Conservation (phyloP, 1,140 invertebrate genomes). For the Apis cerana region DNA sequence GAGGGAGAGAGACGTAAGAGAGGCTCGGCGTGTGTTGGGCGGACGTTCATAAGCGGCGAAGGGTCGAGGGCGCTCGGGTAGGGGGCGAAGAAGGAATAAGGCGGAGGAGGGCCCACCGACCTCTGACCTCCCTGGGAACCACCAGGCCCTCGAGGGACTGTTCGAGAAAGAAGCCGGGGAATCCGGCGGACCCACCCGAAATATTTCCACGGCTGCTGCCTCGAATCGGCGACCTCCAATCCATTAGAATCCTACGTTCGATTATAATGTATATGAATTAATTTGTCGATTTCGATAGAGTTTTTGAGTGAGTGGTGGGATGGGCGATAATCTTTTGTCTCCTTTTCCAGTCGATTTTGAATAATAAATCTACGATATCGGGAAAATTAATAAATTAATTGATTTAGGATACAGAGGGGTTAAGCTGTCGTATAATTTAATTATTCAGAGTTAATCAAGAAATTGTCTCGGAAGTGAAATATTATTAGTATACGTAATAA, state of each 20-base stretch:
- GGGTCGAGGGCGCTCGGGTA: slow-evolving; percentile 20
- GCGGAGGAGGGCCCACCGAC: slow-evolving; percentile 62
- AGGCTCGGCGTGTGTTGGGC: slow-evolving; percentile 40
- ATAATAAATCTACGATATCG: background rate
- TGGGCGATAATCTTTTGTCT: too few relatives aligned
- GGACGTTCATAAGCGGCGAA: slow-evolving; percentile 37
- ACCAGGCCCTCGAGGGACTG: slow-evolving; percentile 50
- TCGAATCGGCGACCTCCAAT: slow-evolving; percentile 7
- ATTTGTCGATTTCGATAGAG: slow-evolving; percentile 36
- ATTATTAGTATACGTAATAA: too few relatives aligned
- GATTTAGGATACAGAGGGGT: too few relatives aligned
- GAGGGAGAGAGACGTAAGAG: slow-evolving; percentile 12
- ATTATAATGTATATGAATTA: slow-evolving; percentile 46
- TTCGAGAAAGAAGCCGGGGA: slow-evolving; percentile 58
- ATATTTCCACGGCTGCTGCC: slow-evolving; percentile 49
- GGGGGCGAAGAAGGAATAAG: slow-evolving; percentile 53
- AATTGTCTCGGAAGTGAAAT: too few relatives aligned
- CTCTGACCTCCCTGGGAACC: slow-evolving; percentile 66
- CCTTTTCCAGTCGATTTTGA: too few relatives aligned
- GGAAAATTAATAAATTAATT: too few relatives aligned
- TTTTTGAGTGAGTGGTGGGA: too few relatives aligned
- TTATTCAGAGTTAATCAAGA: too few relatives aligned
- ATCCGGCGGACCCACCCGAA: slow-evolving; percentile 63
- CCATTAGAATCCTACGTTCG: slow-evolving; percentile 1
- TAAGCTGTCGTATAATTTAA: too few relatives aligned